Percentiles rank a stretch among this genome's conserved stretches.
These are phyloP conservation scores for Tachina fera DNA, from an alignment of 2,888 invertebrate species.

Conservation along the genomic window DNA sequence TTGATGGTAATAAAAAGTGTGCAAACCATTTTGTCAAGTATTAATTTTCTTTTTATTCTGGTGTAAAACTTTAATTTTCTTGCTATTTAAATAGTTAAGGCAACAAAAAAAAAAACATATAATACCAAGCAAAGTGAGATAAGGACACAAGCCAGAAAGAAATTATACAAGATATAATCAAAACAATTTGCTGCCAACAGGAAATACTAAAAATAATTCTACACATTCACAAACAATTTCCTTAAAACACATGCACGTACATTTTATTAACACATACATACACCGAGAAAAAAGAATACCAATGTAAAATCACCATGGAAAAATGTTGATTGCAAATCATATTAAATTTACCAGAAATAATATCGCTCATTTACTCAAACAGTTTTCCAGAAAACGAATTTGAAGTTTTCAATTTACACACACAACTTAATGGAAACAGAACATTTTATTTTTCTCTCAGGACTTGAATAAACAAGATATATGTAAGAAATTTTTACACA, in stretches of 20 bases:
- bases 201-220: constrained; percentile 60
- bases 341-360: too few species aligned
- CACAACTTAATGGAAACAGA: too few species aligned
- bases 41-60: constrained; percentile 51
- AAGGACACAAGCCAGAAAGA: background rate
- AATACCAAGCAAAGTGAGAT: background rate
- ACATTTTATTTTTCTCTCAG: too few species aligned
- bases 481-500: too few species aligned
- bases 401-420: too few species aligned
- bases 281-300: background rate
- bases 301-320: too few species aligned
- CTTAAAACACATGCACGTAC: constrained; percentile 15
- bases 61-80: constrained; percentile 23
- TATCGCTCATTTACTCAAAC: too few species aligned
- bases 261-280: background rate
- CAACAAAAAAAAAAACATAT: background rate
- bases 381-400: too few species aligned
- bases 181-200: constrained; percentile 68
- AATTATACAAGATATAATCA: constrained; percentile 6
- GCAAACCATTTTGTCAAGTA: constrained; percentile 34
- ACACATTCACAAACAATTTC: constrained; percentile 61
- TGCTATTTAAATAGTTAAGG: constrained; percentile 16
- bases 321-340: too few species aligned
- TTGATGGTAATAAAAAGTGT: constrained; percentile 38
- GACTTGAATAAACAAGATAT: too few species aligned